A percentile compares a stretch with the other conserved stretches of the same genome.
These are phyloP conservation scores for Danaus chrysippus DNA, from an alignment of 2,888 invertebrate genomes.

Conservation along the genomic window DNA sequence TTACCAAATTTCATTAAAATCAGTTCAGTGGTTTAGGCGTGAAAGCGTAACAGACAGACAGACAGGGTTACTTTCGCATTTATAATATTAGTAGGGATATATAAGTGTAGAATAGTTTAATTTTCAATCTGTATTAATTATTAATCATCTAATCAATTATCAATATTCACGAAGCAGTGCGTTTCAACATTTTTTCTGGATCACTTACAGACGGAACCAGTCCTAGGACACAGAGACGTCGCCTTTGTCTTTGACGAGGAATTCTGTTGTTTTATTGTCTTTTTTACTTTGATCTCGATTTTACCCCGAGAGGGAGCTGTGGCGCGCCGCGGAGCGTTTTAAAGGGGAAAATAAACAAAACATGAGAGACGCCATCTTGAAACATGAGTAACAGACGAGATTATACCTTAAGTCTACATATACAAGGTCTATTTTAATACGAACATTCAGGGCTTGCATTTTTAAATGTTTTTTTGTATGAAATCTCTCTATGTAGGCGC, in stretches of 20 bases:
- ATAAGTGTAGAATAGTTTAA: no score
- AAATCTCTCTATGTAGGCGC: constrained; percentile 42
- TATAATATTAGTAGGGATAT: no score
- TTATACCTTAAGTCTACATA: constrained; percentile 27
- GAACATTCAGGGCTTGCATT: constrained; percentile 21
- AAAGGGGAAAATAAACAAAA: constrained; percentile 64
- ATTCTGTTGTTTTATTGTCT: constrained; percentile 15
- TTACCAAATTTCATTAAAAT: no score
- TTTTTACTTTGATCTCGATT: constrained; percentile 39
- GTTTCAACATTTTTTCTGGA: not conserved
- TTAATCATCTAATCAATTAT: not conserved
- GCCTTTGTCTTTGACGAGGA: constrained; percentile 18
- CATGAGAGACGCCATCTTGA: constrained; percentile 61
- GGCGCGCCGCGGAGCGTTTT: constrained; percentile 51
- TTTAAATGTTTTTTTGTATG: constrained; percentile 44
- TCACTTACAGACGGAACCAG: constrained; percentile 7
- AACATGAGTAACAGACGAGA: constrained; percentile 32
- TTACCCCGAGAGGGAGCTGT: constrained; percentile 52
- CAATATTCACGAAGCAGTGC: not conserved
- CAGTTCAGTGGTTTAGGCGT: no score
- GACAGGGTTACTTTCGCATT: no score
- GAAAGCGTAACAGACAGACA: no score
- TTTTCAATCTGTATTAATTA: no score
- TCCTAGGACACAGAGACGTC: constrained; percentile 10
- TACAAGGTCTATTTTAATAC: constrained; percentile 32